Conservation (phyloP, 2,797 vertebrate species). For the Tiaroga cobitis region DNA sequence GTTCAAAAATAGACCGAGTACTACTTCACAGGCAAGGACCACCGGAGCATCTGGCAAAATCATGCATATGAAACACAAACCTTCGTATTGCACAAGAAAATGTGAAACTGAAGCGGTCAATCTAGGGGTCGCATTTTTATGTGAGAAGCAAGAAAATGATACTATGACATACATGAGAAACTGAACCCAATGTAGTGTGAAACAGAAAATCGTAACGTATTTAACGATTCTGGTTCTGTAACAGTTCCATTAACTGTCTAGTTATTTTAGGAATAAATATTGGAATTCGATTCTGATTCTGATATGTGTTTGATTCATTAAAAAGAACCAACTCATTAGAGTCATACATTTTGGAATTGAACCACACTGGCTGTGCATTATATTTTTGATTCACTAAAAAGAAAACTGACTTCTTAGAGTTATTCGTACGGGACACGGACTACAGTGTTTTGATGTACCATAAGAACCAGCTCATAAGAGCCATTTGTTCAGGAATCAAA, state of each 20-base stretch:
- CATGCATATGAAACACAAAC: slow-evolving; percentile 37
- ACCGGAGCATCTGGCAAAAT: slow-evolving; percentile 46
- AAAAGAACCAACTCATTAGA: no score
- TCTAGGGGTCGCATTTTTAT: background rate
- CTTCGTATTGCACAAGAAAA: slow-evolving; percentile 31
- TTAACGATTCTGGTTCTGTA: background rate
- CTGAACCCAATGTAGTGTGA: slow-evolving; percentile 22
- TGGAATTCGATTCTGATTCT: no score
- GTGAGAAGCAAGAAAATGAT: slow-evolving; percentile 32
- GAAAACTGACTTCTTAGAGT: background rate
- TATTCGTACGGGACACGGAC: background rate
- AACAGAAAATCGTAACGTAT: background rate
- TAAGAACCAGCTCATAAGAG: background rate
- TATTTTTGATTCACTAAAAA: no score
- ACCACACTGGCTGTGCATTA: no score
- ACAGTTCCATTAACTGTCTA: background rate
- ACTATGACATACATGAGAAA: slow-evolving; percentile 13
- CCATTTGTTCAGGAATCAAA: background rate
- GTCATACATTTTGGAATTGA: no score
- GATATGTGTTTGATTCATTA: no score
- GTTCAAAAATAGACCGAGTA: slow-evolving; percentile 40
- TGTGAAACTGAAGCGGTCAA: slow-evolving; percentile 24
- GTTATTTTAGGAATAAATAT: background rate
- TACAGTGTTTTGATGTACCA: background rate
- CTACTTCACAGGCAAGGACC: slow-evolving; percentile 27